Evolutionary conservation across 2,113 vertebrate genomes (phyloP).

Genomic region (Datnioides undecimradiatus): DNA sequence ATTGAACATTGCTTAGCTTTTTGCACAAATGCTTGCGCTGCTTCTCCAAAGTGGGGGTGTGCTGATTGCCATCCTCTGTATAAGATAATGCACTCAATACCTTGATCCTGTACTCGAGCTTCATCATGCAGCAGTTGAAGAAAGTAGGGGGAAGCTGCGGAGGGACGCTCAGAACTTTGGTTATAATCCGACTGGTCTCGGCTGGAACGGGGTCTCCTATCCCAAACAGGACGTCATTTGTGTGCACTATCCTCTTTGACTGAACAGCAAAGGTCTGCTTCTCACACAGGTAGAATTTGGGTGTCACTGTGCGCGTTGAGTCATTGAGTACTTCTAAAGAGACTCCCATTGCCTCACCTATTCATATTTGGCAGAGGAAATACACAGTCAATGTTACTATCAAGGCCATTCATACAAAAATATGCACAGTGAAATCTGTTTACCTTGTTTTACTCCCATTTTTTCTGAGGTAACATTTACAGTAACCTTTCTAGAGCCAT

Average conservation of each 20-base stretch:
- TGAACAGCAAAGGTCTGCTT: conserved; percentile 76
- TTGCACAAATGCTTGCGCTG: too few species aligned
- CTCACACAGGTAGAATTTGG: conserved; percentile 75
- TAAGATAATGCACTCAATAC: too few species aligned
- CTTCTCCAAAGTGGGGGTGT: too few species aligned
- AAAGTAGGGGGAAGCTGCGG: conserved; percentile 66
- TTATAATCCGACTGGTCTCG: conserved; percentile 35
- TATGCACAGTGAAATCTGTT: neutral
- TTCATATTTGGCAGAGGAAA: neutral
- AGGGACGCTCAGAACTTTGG: conserved; percentile 66
- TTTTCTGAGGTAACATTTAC: conserved; percentile 71
- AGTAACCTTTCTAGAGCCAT: conserved; percentile 67
- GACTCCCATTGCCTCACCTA: conserved; percentile 72
- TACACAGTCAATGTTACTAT: neutral
- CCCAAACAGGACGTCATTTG: conserved; percentile 60
- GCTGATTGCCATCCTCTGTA: too few species aligned
- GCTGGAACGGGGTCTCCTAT: conserved; percentile 61
- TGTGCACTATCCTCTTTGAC: conserved; percentile 62
- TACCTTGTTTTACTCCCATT: conserved; percentile 79
- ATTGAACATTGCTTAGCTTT: too few species aligned
- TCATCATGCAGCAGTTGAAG: conserved; percentile 82
- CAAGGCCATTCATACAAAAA: neutral
- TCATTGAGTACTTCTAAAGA: conserved; percentile 69
- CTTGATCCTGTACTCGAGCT: conserved; percentile 77
- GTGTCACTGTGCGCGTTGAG: conserved; percentile 57